A percentile compares a stretch with the other conserved stretches of the same genome.
Evolutionary conservation across 2,113 vertebrate species (phyloP).

Genomic region (Notechis scutatus): DNA sequence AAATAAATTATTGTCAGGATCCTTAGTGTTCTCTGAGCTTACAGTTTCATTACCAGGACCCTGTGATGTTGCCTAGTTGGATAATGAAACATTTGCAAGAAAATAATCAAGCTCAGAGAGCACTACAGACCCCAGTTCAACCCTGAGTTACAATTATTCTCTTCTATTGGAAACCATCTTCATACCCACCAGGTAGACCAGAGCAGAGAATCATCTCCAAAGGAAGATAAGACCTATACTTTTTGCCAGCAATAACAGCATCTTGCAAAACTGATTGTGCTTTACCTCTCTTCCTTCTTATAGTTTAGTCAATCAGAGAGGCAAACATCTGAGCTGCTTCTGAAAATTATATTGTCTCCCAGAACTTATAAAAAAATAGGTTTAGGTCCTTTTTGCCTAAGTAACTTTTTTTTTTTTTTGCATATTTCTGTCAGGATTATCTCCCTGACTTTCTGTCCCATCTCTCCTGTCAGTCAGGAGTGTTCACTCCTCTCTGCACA

Average conservation of each 20-base stretch:
- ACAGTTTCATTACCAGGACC: not conserved
- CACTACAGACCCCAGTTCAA: not conserved
- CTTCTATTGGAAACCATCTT: not conserved
- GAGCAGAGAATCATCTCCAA: not conserved
- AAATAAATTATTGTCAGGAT: not conserved
- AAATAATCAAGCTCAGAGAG: not conserved
- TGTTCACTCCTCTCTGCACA: not conserved
- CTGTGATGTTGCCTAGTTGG: not conserved
- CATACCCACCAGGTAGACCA: not conserved
- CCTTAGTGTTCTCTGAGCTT: too few species aligned
- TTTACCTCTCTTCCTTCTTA: not conserved
- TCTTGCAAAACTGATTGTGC: not conserved
- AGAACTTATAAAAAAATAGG: not conserved
- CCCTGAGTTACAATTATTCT: not conserved
- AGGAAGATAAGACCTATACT: not conserved
- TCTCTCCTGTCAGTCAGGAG: not conserved
- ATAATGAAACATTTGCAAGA: not conserved
- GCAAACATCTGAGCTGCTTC: not conserved
- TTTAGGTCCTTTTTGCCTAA: not conserved
- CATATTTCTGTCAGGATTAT: not conserved
- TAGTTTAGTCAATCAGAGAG: not conserved
- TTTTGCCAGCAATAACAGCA: not conserved
- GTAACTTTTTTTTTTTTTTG: not conserved
- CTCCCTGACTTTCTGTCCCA: not conserved
- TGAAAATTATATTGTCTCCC: not conserved